Base-by-base conservation (phyloP, 2,797 vertebrate genomes). In the Coracias cyanogaster region DNA sequence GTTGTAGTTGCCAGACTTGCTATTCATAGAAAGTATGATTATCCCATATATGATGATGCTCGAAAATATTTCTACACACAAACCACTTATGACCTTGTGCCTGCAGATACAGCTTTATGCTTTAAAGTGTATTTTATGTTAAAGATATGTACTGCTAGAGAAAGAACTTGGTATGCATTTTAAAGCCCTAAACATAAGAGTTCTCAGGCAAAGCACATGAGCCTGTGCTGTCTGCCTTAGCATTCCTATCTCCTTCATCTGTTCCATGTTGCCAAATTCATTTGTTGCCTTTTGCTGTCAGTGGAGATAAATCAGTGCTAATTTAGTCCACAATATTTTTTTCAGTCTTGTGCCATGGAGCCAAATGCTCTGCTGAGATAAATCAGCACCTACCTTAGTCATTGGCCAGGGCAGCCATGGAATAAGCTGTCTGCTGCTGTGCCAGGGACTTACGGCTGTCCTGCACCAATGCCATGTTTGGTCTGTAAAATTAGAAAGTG, bases 21-120 rank as follows among this genome's bases (percentile, higher is more conserved):
- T 97, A 66, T 96, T 96, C 76, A 83, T 77, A 96, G 94, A 79
- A 94, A 84, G 79, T 67, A 51, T 35, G 70, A 78, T 97, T 92
- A 97, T 95, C 43, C 25, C 33, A 58, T 73, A 54, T 25, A 31
- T 41, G 71, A 84, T 43, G 31, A 57, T 1, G 2, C 16, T 86
- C 0, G 1, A 20, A 83, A 79, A 70, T 72, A 78, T 35, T 58
- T 69, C 57, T 65, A 6, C 19, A 6, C 2, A 5, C 8, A n/a
- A 17, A 54, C 13, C 0, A 2, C 12, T 48, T 89, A 14, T 61
- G 61, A 82, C 39, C 35, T 87, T 49, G 49, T 83, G 61, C 52
- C 43, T 85, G 60, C 51, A 94, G 51, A 57, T 61, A n/a, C 2
- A 8, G 29, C 39, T 73, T 69, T 79, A 37, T 31, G 26, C 61